Evolutionary conservation across 2,113 vertebrate species (phyloP), one percentile per base, ranked within the genome.

Genomic region (Syngnathus scovelli): DNA sequence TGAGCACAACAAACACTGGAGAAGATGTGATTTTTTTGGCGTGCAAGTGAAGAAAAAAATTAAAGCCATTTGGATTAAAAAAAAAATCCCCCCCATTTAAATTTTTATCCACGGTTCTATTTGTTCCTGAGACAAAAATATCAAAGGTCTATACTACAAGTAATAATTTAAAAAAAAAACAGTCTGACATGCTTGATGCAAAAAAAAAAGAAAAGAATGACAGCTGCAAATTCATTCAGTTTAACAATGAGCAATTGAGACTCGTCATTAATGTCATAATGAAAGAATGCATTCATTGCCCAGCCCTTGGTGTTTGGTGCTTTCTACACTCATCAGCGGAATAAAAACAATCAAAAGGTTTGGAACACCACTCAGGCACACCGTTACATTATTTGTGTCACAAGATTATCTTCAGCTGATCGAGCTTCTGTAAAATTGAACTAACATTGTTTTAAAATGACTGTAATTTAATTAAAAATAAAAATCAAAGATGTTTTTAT

Each of bases 51-150:
- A 85, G 67, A 78, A 54, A 6, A 67, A 48, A 16, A 18, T 5
- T 48, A 16, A 18, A 48, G 2, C 15, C 15, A 48, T 5, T 48
- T 48, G 44, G 44, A 48, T 13, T 16, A 6, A 43, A 75, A 87
- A 83, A 83, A 88, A 52, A 52, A 2, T 8, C 21, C 7, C 79
- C 85, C 81, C 83, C 83, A 84, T 78, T 81, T 80, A 77, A 69
- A 82, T 81, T 80, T 77, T 85, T 86, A 72, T 83, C 80, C 64
- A 69, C 76, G 68, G 71, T 85, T 80, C 78, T 79, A 81, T 67
- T 78, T 85, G 83, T 84, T 85, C 86, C 88, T 87, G 87, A 88
- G 86, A 33, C 80, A 83, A 83, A 76, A 52, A 73, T 58, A 58
- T 2, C 1, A 1, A 48, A 58, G 13, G 15, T 58, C 11, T 2